Percentiles rank a stretch among this genome's conserved stretches.
Conservation (phyloP, 2,113 vertebrate species). For the Lonchura striata region DNA sequence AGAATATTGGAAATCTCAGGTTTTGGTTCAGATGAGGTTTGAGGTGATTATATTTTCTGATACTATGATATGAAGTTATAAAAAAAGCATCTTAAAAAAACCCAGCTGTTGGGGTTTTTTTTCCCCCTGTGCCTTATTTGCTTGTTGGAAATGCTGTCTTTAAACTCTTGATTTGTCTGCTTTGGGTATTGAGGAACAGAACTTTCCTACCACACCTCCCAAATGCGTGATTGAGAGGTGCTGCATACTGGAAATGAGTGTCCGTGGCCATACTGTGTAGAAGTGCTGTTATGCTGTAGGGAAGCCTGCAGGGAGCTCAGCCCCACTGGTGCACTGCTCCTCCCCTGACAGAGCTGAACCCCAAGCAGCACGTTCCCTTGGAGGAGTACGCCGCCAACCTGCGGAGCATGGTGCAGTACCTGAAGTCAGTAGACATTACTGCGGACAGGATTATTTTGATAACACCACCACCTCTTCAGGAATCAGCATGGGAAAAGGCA, state of each 20-base stretch:
- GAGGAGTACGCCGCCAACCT: conserved; percentile 85
- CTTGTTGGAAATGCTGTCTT: background rate
- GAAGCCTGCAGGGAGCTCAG: background rate
- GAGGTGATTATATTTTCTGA: background rate
- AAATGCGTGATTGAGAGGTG: rapidly evolving
- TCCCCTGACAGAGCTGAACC: conserved; percentile 81
- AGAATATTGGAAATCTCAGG: background rate
- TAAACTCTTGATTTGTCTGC: background rate
- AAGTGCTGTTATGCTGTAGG: rapidly evolving
- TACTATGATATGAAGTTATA: rapidly evolving
- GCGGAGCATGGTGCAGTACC: conserved; percentile 76
- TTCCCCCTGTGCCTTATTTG: background rate
- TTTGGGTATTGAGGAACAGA: background rate
- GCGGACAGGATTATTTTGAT: conserved; percentile 83
- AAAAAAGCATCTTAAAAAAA: background rate
- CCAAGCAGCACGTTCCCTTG: conserved; percentile 87
- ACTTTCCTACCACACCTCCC: background rate
- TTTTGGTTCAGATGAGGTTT: background rate
- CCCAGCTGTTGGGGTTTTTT: rapidly evolving
- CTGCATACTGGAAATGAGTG: background rate
- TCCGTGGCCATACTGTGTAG: rapidly evolving
- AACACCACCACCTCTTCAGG: conserved; percentile 85
- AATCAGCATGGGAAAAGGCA: conserved; percentile 85
- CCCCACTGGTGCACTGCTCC: rapidly evolving
- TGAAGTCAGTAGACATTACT: conserved; percentile 75